phyloP scores from a whole-genome alignment of 2,888 invertebrate species.

The Tuberolachnus salignus region DNA sequence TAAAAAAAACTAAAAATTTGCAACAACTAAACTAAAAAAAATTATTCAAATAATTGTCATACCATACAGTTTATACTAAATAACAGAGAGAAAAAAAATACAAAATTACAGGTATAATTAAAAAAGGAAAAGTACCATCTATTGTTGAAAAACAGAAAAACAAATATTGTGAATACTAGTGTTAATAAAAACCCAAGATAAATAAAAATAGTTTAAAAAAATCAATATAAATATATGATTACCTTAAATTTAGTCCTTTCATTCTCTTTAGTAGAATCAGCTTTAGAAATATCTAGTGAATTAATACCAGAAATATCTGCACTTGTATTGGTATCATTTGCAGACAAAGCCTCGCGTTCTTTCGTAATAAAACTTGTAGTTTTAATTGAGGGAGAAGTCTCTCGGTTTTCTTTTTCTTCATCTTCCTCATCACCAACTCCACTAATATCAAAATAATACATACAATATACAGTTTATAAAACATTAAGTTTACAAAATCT shows the following conservation, averaged over 20 bases:
- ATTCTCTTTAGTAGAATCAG: slow-evolving; percentile 23
- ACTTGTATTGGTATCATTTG: slow-evolving; percentile 53
- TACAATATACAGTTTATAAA: neutral
- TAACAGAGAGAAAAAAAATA: neutral
- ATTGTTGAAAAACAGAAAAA: neutral
- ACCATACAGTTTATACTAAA: neutral
- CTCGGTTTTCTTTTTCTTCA: slow-evolving; percentile 61
- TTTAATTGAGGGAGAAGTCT: slow-evolving; percentile 56
- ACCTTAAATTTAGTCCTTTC: slow-evolving; percentile 33
- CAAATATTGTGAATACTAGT: neutral
- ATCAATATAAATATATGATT: neutral
- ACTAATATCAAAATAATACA: slow-evolving; percentile 37
- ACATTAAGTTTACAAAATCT: neutral
- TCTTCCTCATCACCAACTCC: slow-evolving; percentile 58
- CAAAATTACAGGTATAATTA: neutral
- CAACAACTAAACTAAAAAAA: slow-evolving; percentile 33
- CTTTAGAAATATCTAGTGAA: slow-evolving; percentile 43
- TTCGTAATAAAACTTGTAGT: slow-evolving; percentile 57
- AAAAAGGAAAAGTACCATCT: neutral
- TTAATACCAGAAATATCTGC: slow-evolving; percentile 51
- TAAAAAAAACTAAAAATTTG: slow-evolving; percentile 53
- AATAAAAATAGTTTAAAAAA: slow-evolving; percentile 10
- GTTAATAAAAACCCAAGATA: neutral
- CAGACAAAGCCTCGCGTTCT: slow-evolving; percentile 56
- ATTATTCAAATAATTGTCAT: neutral